phyloP scores from a whole-genome alignment of 2,113 vertebrate genomes.

The Martes martes region DNA sequence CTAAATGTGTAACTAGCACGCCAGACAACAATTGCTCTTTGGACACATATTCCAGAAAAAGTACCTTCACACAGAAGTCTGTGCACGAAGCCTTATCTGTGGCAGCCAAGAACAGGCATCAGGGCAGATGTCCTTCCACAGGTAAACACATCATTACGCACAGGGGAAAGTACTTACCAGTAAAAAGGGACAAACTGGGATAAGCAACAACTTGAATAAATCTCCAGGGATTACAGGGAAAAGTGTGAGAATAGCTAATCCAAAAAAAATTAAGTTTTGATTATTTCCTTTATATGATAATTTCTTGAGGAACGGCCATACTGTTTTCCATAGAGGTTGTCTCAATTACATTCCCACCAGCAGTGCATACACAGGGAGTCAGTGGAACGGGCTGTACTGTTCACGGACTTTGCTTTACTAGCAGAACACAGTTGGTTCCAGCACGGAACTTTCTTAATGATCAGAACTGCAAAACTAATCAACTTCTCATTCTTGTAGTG shows the following conservation, averaged over 20 bases:
- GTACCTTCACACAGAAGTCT: neutral
- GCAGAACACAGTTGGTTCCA: neutral
- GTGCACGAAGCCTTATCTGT: neutral
- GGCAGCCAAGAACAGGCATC: neutral
- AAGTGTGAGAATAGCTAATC: neutral
- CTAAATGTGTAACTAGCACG: neutral
- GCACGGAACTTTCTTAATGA: neutral
- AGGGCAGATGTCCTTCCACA: neutral
- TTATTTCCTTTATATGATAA: neutral
- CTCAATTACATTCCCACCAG: neutral
- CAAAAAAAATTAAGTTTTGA: neutral
- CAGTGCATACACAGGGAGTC: neutral
- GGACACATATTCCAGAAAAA: neutral
- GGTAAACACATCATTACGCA: neutral
- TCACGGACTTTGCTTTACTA: neutral
- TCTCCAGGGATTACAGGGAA: neutral
- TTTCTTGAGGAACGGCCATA: neutral
- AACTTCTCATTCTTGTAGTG: neutral
- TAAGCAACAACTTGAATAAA: neutral
- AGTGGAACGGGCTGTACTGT: neutral
- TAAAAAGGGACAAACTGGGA: neutral
- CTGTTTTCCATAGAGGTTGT: neutral
- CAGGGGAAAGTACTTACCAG: neutral
- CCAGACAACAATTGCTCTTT: neutral
- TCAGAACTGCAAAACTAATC: neutral